Evolutionary conservation across 2,888 invertebrate species (phyloP).

Genomic region (Archaeoteleia sp.): DNA sequence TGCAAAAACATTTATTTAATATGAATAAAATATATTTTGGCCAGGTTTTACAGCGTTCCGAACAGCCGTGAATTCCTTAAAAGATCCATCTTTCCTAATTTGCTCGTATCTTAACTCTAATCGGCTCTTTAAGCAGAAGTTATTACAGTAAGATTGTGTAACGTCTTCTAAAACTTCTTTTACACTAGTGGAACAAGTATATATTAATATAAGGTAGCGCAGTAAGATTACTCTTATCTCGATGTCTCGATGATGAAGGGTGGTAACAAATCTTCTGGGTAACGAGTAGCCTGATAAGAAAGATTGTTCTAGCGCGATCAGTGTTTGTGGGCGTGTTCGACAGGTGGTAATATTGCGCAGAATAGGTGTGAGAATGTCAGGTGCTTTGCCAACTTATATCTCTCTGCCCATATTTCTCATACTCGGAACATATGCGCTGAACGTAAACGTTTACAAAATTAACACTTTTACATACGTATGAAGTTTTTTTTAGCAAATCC

Average conservation of each 20-base stretch:
- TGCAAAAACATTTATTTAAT: too few relatives aligned
- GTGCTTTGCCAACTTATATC: conserved; percentile 40
- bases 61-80: too few relatives aligned
- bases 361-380: conserved; percentile 48
- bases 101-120: conserved; percentile 18
- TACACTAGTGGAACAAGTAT: conserved; percentile 23
- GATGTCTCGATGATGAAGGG: conserved; percentile 44
- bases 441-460: conserved; percentile 2
- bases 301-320: conserved; percentile 33
- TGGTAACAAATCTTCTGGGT: conserved; percentile 48
- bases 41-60: too few relatives aligned
- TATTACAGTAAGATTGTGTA: conserved; percentile 37
- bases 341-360: conserved; percentile 59
- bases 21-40: too few relatives aligned
- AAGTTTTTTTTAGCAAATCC: too few relatives aligned
- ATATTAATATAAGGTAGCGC: conserved; percentile 19
- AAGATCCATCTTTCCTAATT: conserved; percentile 10
- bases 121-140: conserved; percentile 24
- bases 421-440: too few relatives aligned
- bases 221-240: conserved; percentile 39
- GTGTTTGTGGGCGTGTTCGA: conserved; percentile 58
- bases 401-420: conserved; percentile 24
- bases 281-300: conserved; percentile 59
- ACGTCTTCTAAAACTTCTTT: conserved; percentile 35
- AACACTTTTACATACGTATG: conserved; percentile 3